A percentile compares a stretch with the other conserved stretches of the same genome.
phyloP scores from a whole-genome alignment of 2,797 vertebrate genomes.

The Sebastes itinus region DNA sequence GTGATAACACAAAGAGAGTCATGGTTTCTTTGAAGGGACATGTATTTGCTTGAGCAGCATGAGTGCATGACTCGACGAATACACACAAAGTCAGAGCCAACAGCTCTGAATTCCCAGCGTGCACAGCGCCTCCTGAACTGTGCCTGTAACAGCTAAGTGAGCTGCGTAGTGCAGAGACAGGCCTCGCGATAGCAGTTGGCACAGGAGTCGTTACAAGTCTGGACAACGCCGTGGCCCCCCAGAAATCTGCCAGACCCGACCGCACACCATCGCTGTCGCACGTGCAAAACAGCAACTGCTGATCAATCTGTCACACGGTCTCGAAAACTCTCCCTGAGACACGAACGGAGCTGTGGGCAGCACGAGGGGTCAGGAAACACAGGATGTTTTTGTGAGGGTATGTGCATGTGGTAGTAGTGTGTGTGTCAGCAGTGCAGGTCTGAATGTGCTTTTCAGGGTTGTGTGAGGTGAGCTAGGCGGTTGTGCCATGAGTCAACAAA shows the following conservation, averaged over 20 bases:
- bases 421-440: not conserved
- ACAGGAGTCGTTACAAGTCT: not conserved
- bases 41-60: not conserved
- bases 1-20: conserved; percentile 6
- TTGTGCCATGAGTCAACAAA: conserved; percentile 23
- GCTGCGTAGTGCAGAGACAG: conserved; percentile 7
- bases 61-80: not conserved
- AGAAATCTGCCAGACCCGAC: conserved; percentile 21
- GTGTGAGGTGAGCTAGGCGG: not conserved
- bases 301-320: conserved; percentile 36
- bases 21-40: not conserved
- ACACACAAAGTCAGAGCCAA: not conserved
- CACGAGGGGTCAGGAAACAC: not conserved
- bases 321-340: not conserved
- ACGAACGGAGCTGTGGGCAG: not conserved
- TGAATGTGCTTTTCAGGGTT: not conserved
- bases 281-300: conserved; percentile 17
- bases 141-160: conserved; percentile 42
- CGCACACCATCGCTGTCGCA: conserved; percentile 19
- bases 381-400: not conserved
- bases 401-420: not conserved
- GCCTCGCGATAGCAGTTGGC: conserved; percentile 37
- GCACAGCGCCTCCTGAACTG: conserved; percentile 25
- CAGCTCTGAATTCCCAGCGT: conserved; percentile 21
- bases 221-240: not conserved